Base-by-base conservation (phyloP, 2,113 vertebrate genomes). In the Psilopogon haemacephalus region DNA sequence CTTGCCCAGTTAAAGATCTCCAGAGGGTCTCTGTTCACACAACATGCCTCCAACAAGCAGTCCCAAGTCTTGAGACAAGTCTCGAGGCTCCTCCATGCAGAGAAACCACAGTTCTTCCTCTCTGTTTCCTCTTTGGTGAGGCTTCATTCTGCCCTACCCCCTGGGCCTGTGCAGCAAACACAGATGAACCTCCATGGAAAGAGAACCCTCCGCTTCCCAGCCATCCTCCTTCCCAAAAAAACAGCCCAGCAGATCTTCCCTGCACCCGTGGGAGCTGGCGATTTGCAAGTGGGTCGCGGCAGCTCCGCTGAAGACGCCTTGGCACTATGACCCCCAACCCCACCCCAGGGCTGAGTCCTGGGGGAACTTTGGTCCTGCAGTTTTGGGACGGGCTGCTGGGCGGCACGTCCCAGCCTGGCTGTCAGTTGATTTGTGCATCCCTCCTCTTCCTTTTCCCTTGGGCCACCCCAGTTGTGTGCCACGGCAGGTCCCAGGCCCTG, bases 371-470 rank as follows among this genome's bases (percentile, higher is more conserved):
- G 96, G 97, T 96, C 97, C 97, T 97, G 93, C 97, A 96, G 97
- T 97, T 97, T 94, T 26, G 86, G 97, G 97, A 97, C 97, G 97
- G 98, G 98, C 99, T 96, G 99, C 99, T 98, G 99, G 99, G 97
- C 98, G 97, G 98, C 98, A 98, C 97, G 97, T 96, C 92, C 94
- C 93, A 91, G 94, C 97, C 97, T 96, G 95, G 95, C 84, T 92
- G 89, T 96, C 88, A 71, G 69, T 94, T 4, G 2, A 90, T 90
- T 67, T 93, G 87, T 96, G 80, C 86, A 93, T 63, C 76, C 91
- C 83, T 27, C 23, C 5, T 32, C 58, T 30, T 44, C 35, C 71
- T 42, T 3, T 17, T 40, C 58, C 42, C 50, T 58, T 79, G 87
- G 84, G 79, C 84, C 84, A 85, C 67, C 78, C 71, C 15, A 2